Percentiles rank a stretch among this genome's conserved stretches.
phyloP scores from a whole-genome alignment of 2,888 invertebrate species.

The Clusia tigrina region DNA sequence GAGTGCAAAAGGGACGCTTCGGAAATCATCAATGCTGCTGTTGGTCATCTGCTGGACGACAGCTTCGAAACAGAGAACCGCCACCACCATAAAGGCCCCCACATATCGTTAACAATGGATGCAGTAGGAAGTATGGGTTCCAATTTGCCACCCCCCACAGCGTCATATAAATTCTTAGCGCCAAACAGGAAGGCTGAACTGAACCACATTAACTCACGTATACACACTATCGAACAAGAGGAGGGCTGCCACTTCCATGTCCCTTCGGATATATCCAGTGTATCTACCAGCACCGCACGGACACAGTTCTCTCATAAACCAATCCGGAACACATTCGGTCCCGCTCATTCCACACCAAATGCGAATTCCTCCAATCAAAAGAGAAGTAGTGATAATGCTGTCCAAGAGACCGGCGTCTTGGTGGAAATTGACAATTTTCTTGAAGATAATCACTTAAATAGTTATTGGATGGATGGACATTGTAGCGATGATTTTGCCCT shows the following conservation, averaged over 20 bases:
- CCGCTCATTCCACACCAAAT: slow-evolving; percentile 59
- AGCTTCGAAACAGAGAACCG: slow-evolving; percentile 30
- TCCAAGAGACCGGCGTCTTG: slow-evolving; percentile 45
- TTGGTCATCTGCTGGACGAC: not conserved
- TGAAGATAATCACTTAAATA: slow-evolving; percentile 42
- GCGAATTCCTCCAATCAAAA: not conserved
- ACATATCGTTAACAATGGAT: slow-evolving; percentile 1
- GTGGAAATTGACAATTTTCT: slow-evolving; percentile 60
- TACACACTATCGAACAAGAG: slow-evolving; percentile 49
- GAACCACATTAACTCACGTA: slow-evolving; percentile 55
- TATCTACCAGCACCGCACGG: slow-evolving; percentile 55
- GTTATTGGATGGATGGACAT: slow-evolving; percentile 35
- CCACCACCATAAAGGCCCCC: not conserved
- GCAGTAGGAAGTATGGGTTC: slow-evolving; percentile 46
- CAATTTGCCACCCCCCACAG: slow-evolving; percentile 38
- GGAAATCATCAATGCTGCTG: not conserved
- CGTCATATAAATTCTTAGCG: slow-evolving; percentile 50
- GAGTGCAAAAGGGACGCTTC: not conserved
- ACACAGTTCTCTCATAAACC: slow-evolving; percentile 33
- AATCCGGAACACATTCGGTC: slow-evolving; percentile 35
- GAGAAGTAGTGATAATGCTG: not conserved
- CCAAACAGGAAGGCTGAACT: slow-evolving; percentile 52
- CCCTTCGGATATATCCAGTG: slow-evolving; percentile 59
- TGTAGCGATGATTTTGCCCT: slow-evolving; percentile 47
- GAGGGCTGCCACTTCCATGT: slow-evolving; percentile 41